phyloP scores from a whole-genome alignment of 2,797 vertebrate species.

The Arrhamphus sclerolepis region DNA sequence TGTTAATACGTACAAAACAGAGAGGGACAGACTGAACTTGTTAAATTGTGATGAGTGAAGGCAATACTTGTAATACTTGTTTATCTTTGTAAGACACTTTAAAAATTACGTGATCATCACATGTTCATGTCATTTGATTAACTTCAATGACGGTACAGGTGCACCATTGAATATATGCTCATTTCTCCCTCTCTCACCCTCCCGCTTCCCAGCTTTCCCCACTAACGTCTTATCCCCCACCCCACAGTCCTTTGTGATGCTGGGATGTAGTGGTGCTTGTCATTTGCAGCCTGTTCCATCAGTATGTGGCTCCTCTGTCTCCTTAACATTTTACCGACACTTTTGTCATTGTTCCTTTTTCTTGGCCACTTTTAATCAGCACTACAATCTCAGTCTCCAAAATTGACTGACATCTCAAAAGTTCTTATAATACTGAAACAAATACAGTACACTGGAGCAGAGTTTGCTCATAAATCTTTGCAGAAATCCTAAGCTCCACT shows the following conservation, averaged over 20 bases:
- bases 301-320: conserved; percentile 40
- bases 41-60: too few relatives aligned
- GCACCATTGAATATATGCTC: neutral
- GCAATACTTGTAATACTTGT: too few relatives aligned
- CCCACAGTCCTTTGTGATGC: conserved; percentile 47
- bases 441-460: neutral
- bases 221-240: conserved; percentile 17
- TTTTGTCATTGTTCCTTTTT: neutral
- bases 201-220: conserved; percentile 6
- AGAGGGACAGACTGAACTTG: too few relatives aligned
- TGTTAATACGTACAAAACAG: too few relatives aligned
- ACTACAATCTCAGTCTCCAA: neutral
- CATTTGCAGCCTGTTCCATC: conserved; percentile 65
- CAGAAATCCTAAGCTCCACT: conserved; percentile 6
- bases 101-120: neutral
- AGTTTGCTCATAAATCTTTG: neutral
- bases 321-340: conserved; percentile 8
- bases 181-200: conserved; percentile 4
- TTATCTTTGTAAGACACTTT: neutral
- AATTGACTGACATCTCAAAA: conserved; percentile 3
- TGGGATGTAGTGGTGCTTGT: conserved; percentile 71
- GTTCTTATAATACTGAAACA: neutral
- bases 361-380: conserved; percentile 1
- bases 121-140: neutral
- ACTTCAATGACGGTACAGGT: neutral